A percentile compares a stretch with the other conserved stretches of the same genome.
These are phyloP conservation scores for Xylota segnis DNA, from an alignment of 2,888 invertebrate genomes.

Conservation along the genomic window DNA sequence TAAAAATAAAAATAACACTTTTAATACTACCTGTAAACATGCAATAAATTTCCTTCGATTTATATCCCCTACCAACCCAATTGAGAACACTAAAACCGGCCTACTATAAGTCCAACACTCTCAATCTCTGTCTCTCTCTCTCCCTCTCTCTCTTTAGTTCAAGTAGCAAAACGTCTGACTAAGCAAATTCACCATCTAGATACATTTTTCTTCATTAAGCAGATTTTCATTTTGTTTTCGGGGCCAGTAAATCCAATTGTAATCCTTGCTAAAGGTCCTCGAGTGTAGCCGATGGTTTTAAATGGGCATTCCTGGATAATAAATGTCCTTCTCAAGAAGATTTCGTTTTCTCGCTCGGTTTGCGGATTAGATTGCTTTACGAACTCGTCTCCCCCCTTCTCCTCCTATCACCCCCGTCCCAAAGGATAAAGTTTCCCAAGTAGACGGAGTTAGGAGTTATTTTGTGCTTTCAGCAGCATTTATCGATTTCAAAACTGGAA, in stretches of 20 bases:
- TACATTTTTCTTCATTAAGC: slow-evolving; percentile 71
- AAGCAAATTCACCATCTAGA: slow-evolving; percentile 58
- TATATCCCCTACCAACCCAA: slow-evolving; percentile 52
- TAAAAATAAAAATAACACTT: background rate
- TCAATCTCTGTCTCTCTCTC: slow-evolving; percentile 8
- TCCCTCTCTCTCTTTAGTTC: background rate
- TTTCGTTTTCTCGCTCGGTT: background rate
- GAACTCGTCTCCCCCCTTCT: background rate
- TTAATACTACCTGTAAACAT: slow-evolving; percentile 17
- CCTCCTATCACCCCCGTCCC: too few relatives aligned
- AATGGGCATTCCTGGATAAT: slow-evolving; percentile 49
- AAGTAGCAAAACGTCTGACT: slow-evolving; percentile 8
- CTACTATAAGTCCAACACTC: slow-evolving; percentile 57
- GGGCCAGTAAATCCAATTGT: slow-evolving; percentile 63
- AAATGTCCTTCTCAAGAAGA: slow-evolving; percentile 29
- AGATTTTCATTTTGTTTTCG: slow-evolving; percentile 55
- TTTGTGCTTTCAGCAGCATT: slow-evolving; percentile 6
- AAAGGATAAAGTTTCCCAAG: slow-evolving; percentile 5
- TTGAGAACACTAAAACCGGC: slow-evolving; percentile 63
- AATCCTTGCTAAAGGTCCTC: slow-evolving; percentile 55
- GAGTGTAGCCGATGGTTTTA: slow-evolving; percentile 39
- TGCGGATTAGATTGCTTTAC: slow-evolving; percentile 20
- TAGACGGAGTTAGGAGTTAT: slow-evolving; percentile 19
- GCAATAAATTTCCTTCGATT: slow-evolving; percentile 66
- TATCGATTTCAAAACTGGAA: slow-evolving; percentile 11